Conservation (phyloP, 1,140 invertebrate genomes). For the Saccostrea glomerata region DNA sequence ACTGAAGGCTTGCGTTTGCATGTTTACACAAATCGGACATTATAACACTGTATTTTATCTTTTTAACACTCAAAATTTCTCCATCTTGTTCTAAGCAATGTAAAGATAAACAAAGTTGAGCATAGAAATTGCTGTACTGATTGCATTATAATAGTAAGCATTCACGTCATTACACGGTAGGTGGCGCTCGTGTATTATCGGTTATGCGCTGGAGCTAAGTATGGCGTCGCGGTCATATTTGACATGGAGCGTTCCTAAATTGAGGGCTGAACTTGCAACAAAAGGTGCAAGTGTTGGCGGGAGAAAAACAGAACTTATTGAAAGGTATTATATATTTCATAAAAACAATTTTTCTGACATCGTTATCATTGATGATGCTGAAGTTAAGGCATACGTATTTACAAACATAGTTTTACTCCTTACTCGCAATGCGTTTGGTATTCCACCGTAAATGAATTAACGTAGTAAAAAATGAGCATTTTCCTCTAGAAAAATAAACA, state of each 20-base stretch:
- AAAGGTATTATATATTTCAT: not conserved
- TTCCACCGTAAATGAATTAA: not conserved
- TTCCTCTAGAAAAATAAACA: too few relatives aligned
- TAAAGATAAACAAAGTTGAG: too few relatives aligned
- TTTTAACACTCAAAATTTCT: too few relatives aligned
- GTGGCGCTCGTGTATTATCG: not conserved
- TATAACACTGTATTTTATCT: too few relatives aligned
- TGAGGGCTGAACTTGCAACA: not conserved
- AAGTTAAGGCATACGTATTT: not conserved
- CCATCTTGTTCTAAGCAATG: too few relatives aligned
- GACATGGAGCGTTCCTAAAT: not conserved
- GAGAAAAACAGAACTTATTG: slow-evolving; percentile 11
- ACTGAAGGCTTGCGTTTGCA: too few relatives aligned
- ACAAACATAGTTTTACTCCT: not conserved
- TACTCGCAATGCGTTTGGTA: not conserved
- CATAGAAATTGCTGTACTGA: too few relatives aligned
- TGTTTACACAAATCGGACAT: too few relatives aligned
- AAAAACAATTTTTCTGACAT: not conserved
- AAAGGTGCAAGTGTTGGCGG: not conserved
- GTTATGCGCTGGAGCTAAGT: not conserved
- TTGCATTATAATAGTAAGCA: too few relatives aligned
- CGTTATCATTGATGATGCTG: not conserved
- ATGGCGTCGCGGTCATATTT: slow-evolving; percentile 22
- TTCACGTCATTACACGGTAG: not conserved
- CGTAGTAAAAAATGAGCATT: not conserved